A percentile compares a stretch with the other conserved stretches of the same genome.
Evolutionary conservation across 2,797 vertebrate genomes (phyloP).

Genomic region (Otolemur crassicaudatus): DNA sequence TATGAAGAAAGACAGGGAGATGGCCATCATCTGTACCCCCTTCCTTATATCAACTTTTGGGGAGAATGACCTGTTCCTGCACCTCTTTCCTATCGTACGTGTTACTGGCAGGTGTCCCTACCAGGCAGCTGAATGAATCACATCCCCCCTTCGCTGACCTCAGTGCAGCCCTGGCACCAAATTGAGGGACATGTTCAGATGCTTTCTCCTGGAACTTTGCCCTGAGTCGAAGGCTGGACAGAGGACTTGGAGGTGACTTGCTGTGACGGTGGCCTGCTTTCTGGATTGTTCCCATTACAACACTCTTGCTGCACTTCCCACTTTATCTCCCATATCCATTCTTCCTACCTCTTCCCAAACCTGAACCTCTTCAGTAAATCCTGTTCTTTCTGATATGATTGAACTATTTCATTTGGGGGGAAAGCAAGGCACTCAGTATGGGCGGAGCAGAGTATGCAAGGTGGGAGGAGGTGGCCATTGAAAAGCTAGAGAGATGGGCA

Average conservation of each 20-base stretch:
- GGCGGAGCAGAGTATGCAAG: too few relatives aligned
- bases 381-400: not conserved
- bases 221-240: not conserved
- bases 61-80: not conserved
- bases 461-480: not conserved
- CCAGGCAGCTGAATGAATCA: not conserved
- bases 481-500: not conserved
- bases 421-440: not conserved
- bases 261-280: fast-evolving
- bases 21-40: not conserved
- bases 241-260: not conserved
- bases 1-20: not conserved
- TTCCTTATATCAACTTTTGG: not conserved
- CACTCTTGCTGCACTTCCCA: not conserved
- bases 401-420: not conserved
- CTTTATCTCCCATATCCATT: not conserved
- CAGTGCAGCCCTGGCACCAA: not conserved
- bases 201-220: not conserved
- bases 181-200: not conserved
- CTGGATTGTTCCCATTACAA: not conserved
- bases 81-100: not conserved
- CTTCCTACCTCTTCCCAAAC: not conserved
- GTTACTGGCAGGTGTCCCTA: not conserved
- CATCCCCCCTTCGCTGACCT: not conserved
- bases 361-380: not conserved